phyloP scores from a whole-genome alignment of 2,113 vertebrate species.

The Zingel zingel region DNA sequence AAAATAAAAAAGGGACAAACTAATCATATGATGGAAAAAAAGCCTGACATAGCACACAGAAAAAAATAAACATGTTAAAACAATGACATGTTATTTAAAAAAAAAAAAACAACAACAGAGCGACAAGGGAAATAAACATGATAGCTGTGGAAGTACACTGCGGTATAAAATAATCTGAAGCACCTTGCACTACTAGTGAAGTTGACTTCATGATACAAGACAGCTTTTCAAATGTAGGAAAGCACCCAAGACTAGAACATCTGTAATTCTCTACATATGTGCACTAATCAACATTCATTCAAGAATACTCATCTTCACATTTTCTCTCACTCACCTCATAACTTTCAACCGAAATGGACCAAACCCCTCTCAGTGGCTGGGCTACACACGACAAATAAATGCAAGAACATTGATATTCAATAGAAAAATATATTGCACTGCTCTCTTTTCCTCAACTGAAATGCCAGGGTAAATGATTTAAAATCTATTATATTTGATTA shows the following conservation, averaged over 20 bases:
- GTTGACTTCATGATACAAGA: slow-evolving; percentile 69
- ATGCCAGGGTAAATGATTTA: slow-evolving; percentile 63
- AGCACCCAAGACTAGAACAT: slow-evolving; percentile 56
- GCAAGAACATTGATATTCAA: slow-evolving; percentile 76
- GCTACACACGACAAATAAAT: slow-evolving; percentile 71
- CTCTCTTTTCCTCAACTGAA: slow-evolving; percentile 79
- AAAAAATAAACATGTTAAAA: slow-evolving; percentile 51
- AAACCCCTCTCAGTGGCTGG: slow-evolving; percentile 60
- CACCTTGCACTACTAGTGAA: slow-evolving; percentile 66
- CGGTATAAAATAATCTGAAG: slow-evolving; percentile 70
- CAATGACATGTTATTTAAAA: slow-evolving; percentile 35
- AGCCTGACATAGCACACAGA: slow-evolving; percentile 30
- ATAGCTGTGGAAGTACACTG: slow-evolving; percentile 68
- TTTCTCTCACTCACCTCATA: slow-evolving; percentile 59
- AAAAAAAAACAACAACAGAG: slow-evolving; percentile 29
- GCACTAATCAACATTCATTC: slow-evolving; percentile 55
- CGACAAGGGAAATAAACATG: slow-evolving; percentile 39
- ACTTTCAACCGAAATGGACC: slow-evolving; percentile 59
- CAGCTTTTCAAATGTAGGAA: slow-evolving; percentile 64
- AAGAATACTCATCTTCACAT: slow-evolving; percentile 64
- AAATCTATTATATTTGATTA: slow-evolving; percentile 65
- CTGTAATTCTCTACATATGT: slow-evolving; percentile 51
- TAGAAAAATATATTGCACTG: slow-evolving; percentile 88
- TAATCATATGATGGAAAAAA: slow-evolving; percentile 31
- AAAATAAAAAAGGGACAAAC: slow-evolving; percentile 48